These are phyloP conservation scores for Oscheius sp. DNA, from an alignment of 1,140 invertebrate genomes.

Conservation along the genomic window DNA sequence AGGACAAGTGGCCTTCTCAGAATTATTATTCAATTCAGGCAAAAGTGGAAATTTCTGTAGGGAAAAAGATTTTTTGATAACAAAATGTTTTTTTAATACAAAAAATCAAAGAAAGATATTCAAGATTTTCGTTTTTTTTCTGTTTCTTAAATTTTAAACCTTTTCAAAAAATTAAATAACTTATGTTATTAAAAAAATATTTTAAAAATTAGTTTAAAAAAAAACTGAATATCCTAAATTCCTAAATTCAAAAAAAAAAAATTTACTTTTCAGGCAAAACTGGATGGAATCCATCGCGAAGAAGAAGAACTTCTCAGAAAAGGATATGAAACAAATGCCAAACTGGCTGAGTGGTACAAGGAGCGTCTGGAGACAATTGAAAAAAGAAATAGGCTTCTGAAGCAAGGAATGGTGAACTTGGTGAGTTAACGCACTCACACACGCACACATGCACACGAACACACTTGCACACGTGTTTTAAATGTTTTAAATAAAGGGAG, in stretches of 20 bases:
- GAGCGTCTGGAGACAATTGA: slow-evolving; percentile 11
- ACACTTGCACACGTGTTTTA: no score
- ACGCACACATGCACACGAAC: no score
- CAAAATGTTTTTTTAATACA: neutral
- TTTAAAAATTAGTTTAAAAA: neutral
- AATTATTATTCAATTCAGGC: no score
- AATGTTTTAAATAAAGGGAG: no score
- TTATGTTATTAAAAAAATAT: neutral
- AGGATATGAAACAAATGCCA: slow-evolving; percentile 4
- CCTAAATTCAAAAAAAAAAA: neutral
- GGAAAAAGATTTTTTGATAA: neutral
- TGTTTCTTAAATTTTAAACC: neutral
- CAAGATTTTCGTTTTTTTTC: no score
- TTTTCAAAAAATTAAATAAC: no score
- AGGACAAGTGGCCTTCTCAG: no score
- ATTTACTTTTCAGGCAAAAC: slow-evolving; percentile 9
- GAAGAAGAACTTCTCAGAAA: slow-evolving; percentile 20
- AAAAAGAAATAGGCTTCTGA: slow-evolving; percentile 45
- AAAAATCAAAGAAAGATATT: neutral
- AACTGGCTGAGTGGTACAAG: slow-evolving; percentile 22
- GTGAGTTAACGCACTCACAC: no score
- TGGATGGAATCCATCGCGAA: slow-evolving; percentile 15
- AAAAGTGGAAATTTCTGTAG: neutral
- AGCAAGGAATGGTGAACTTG: slow-evolving; percentile 56
- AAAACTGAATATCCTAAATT: neutral